Percentiles rank a stretch among this genome's conserved stretches.
Conservation (phyloP, 1,140 invertebrate genomes). For the Rhopalosiphum padi region DNA sequence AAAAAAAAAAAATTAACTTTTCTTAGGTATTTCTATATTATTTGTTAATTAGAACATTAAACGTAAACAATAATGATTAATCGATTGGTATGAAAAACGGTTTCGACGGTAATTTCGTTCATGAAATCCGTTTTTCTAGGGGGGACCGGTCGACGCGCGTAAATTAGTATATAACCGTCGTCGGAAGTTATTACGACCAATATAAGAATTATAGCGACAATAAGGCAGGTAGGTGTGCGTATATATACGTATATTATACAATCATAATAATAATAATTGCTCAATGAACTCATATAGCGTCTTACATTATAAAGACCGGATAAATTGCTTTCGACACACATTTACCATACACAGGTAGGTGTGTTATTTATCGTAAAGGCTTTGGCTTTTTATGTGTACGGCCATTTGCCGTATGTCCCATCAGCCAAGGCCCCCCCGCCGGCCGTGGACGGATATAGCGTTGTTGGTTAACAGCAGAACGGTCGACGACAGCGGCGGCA, state of each 20-base stretch:
- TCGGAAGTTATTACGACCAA: neutral
- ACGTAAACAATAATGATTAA: neutral
- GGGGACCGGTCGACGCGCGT: neutral
- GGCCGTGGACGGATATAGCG: neutral
- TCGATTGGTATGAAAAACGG: neutral
- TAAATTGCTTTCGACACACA: conserved; percentile 31
- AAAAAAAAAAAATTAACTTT: neutral
- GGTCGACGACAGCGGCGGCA: neutral
- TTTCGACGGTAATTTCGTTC: neutral
- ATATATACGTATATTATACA: neutral
- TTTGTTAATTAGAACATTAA: neutral
- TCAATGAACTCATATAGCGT: conserved; percentile 1
- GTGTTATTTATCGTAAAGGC: conserved; percentile 6
- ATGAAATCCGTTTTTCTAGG: neutral
- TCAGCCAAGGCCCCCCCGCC: neutral
- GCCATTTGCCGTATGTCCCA: conserved; percentile 35
- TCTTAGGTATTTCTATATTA: neutral
- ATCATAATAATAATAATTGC: neutral
- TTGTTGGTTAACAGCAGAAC: neutral
- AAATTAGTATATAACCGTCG: neutral
- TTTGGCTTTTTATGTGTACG: neutral
- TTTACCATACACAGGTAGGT: neutral
- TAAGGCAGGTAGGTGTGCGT: neutral
- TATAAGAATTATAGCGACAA: neutral
- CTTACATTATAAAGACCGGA: conserved; percentile 23